Conservation (phyloP, 2,888 invertebrate genomes). For the Eristalis tenax region DNA sequence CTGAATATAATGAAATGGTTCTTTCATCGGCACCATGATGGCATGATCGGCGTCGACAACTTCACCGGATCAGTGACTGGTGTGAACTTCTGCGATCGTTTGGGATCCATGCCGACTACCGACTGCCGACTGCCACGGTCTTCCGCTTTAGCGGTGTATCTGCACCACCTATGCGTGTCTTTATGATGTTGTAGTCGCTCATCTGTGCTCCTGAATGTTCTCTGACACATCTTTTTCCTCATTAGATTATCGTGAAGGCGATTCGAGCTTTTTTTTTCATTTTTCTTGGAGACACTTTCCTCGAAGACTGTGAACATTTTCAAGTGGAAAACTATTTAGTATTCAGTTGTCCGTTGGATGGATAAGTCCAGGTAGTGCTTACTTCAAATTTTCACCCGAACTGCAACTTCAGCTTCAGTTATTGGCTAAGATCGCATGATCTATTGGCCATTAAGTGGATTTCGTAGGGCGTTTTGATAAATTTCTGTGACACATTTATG, state of each 20-base stretch:
- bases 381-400: not conserved
- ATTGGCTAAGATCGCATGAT: slow-evolving; percentile 56
- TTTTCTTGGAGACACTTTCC: slow-evolving; percentile 51
- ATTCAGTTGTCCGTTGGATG: slow-evolving; percentile 62
- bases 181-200: slow-evolving; percentile 43
- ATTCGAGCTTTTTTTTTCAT: slow-evolving; percentile 19
- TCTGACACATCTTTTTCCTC: slow-evolving; percentile 3
- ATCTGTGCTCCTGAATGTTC: slow-evolving; percentile 39
- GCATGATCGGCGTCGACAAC: not conserved
- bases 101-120: slow-evolving; percentile 9
- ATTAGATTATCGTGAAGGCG: slow-evolving; percentile 30
- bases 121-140: not conserved
- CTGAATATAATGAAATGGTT: slow-evolving; percentile 63
- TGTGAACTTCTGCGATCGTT: slow-evolving; percentile 58
- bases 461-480: slow-evolving; percentile 27
- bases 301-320: slow-evolving; percentile 27
- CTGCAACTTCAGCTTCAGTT: not conserved
- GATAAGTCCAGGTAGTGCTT: slow-evolving; percentile 64
- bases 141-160: slow-evolving; percentile 45
- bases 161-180: slow-evolving; percentile 44
- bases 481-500: slow-evolving; percentile 39
- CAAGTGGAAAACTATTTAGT: slow-evolving; percentile 54
- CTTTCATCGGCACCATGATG: slow-evolving; percentile 58
- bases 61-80: slow-evolving; percentile 34
- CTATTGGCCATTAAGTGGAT: slow-evolving; percentile 55